These are phyloP conservation scores for Yponomeuta sedellus DNA, from an alignment of 2,888 invertebrate genomes.

Conservation along the genomic window DNA sequence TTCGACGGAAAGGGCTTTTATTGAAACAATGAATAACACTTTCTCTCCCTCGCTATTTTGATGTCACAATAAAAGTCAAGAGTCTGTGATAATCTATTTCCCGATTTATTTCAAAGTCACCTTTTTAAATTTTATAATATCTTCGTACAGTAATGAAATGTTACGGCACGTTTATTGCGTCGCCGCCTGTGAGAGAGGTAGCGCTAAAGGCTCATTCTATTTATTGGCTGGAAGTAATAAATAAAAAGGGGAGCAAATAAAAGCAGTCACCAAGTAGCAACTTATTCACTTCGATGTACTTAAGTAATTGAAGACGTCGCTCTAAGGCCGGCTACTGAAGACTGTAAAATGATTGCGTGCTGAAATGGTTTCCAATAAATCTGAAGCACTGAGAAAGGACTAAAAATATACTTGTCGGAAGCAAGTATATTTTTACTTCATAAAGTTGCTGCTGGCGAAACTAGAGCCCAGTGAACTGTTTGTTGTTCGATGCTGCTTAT, in stretches of 20 bases:
- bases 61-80: neutral
- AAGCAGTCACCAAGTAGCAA: constrained; percentile 25
- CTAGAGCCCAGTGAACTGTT: neutral
- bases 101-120: neutral
- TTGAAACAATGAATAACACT: constrained; percentile 8
- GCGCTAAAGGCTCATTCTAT: neutral
- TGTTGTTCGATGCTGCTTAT: neutral
- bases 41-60: neutral
- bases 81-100: neutral
- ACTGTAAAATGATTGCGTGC: constrained; percentile 34
- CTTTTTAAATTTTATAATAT: neutral
- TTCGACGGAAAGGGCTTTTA: constrained; percentile 12
- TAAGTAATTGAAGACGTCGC: constrained; percentile 35
- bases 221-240: constrained; percentile 8
- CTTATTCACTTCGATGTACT: constrained; percentile 29
- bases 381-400: constrained; percentile 18
- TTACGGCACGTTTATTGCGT: constrained; percentile 1
- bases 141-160: neutral
- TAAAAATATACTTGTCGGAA: neutral
- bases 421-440: neutral
- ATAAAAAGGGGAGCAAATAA: constrained; percentile 10
- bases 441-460: neutral
- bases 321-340: constrained; percentile 21
- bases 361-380: constrained; percentile 34
- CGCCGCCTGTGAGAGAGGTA: neutral